These are phyloP conservation scores for Globodera ellingtonae DNA, from an alignment of 1,140 invertebrate species.

Conservation along the genomic window DNA sequence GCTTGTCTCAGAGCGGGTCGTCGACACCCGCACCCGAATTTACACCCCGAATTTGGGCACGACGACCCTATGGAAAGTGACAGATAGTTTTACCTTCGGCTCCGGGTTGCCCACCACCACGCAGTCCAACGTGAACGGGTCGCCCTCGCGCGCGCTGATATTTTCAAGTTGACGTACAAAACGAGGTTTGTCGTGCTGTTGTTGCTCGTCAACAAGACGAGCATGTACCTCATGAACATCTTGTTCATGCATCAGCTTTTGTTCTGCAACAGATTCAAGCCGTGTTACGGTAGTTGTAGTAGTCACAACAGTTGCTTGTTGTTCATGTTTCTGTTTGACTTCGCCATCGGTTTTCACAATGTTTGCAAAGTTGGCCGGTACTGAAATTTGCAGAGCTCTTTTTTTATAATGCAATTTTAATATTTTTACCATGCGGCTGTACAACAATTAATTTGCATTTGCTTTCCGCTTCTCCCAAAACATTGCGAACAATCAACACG, in stretches of 20 bases:
- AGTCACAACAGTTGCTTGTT: constrained; percentile 14
- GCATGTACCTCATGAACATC: background rate
- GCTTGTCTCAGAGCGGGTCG: too few species aligned
- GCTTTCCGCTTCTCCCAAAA: constrained; percentile 75
- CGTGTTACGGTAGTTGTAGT: constrained; percentile 2
- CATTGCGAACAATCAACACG: constrained; percentile 75
- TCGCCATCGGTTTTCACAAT: background rate
- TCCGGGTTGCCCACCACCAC: constrained; percentile 68
- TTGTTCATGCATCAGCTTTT: background rate
- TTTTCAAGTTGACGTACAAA: constrained; percentile 59
- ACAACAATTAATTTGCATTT: constrained; percentile 68
- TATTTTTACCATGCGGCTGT: too few species aligned
- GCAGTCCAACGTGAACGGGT: constrained; percentile 66
- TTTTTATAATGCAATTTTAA: constrained; percentile 65
- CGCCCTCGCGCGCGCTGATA: constrained; percentile 63
- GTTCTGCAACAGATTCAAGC: background rate
- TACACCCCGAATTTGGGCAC: too few species aligned
- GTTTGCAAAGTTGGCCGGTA: constrained; percentile 16
- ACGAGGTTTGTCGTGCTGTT: constrained; percentile 50
- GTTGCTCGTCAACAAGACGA: background rate
- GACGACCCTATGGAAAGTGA: too few species aligned
- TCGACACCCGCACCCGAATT: too few species aligned
- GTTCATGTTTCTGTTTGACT: background rate
- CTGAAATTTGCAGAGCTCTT: constrained; percentile 5
- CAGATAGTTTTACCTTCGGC: constrained; percentile 52